phyloP scores from a whole-genome alignment of 2,888 invertebrate species.

The Amorpha juglandis region DNA sequence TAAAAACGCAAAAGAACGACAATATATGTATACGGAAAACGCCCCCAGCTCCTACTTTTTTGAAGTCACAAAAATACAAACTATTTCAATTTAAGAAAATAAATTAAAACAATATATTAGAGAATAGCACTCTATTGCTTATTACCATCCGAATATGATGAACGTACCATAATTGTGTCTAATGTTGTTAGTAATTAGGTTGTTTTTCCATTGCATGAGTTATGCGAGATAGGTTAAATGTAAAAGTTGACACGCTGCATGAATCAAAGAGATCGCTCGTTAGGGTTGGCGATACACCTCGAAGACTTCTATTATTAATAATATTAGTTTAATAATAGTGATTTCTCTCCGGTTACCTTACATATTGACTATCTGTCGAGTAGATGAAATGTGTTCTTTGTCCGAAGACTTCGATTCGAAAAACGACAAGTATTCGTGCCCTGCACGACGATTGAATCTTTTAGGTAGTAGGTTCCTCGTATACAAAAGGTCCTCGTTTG shows the following conservation, averaged over 20 bases:
- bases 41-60: too few species aligned
- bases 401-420: too few species aligned
- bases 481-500: too few species aligned
- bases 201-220: slow-evolving; percentile 32
- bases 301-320: background rate
- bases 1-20: too few species aligned
- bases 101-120: background rate
- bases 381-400: background rate
- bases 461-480: too few species aligned
- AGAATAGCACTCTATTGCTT: background rate
- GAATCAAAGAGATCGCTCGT: slow-evolving; percentile 57
- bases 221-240: slow-evolving; percentile 42
- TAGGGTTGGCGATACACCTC: slow-evolving; percentile 18
- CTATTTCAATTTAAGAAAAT: too few species aligned
- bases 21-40: too few species aligned
- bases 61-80: too few species aligned
- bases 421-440: too few species aligned
- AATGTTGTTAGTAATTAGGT: slow-evolving; percentile 32
- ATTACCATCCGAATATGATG: background rate
- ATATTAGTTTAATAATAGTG: background rate
- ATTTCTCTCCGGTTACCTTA: too few species aligned
- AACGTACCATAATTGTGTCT: slow-evolving; percentile 6
- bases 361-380: background rate
- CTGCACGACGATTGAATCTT: too few species aligned
- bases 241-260: slow-evolving; percentile 57